Evolutionary conservation across 2,888 invertebrate genomes (phyloP).

Genomic region (Morpho achilles): DNA sequence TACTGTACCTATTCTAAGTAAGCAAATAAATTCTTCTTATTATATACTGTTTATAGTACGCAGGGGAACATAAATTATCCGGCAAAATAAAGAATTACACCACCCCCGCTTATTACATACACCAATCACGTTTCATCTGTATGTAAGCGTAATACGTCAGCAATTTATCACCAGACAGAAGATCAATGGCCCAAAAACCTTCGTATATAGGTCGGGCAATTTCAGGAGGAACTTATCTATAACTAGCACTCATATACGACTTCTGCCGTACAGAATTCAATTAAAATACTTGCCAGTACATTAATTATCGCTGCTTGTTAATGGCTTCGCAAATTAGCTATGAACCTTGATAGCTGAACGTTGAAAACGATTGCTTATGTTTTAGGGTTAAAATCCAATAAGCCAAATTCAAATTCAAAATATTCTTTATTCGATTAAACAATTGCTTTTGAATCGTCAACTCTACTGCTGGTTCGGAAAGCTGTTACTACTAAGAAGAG

Average conservation of each 20-base stretch:
- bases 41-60: slow-evolving; percentile 1
- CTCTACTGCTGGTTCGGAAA: too few relatives aligned
- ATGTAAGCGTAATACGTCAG: slow-evolving; percentile 27
- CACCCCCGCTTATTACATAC: slow-evolving; percentile 14
- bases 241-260: slow-evolving; percentile 4
- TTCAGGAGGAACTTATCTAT: slow-evolving; percentile 25
- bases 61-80: slow-evolving; percentile 8
- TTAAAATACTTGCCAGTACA: background rate
- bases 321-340: too few relatives aligned
- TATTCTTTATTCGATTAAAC: too few relatives aligned
- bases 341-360: too few relatives aligned
- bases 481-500: too few relatives aligned
- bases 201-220: slow-evolving; percentile 23
- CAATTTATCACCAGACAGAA: slow-evolving; percentile 28
- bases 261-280: slow-evolving; percentile 2
- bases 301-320: too few relatives aligned
- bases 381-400: too few relatives aligned
- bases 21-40: slow-evolving; percentile 5
- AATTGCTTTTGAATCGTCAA: too few relatives aligned
- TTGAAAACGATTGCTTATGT: too few relatives aligned
- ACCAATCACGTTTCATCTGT: slow-evolving; percentile 26
- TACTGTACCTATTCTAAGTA: too few relatives aligned
- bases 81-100: slow-evolving; percentile 19
- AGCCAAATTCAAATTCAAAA: too few relatives aligned
- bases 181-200: slow-evolving; percentile 29